Percentiles rank a stretch among this genome's conserved stretches.
These are phyloP conservation scores for Drosophila neonasuta DNA, from an alignment of 2,888 invertebrate species.

Conservation along the genomic window DNA sequence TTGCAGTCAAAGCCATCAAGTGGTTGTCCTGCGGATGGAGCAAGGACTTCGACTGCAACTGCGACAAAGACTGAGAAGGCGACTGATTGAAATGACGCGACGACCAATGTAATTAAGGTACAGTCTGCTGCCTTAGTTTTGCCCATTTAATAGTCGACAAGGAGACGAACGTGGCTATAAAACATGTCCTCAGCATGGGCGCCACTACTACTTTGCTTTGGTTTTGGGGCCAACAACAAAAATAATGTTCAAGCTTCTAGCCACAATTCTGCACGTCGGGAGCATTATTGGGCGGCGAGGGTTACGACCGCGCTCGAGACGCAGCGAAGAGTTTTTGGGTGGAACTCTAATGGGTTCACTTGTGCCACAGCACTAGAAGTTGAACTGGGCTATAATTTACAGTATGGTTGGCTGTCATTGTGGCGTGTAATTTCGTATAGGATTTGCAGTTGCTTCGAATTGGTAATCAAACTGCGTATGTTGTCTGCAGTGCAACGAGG, in stretches of 20 bases:
- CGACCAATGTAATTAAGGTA: slow-evolving; percentile 51
- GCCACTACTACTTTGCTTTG: slow-evolving; percentile 11
- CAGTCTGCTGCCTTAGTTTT: slow-evolving; percentile 19
- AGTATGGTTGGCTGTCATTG: slow-evolving; percentile 28
- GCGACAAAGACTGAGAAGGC: slow-evolving; percentile 24
- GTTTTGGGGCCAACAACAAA: slow-evolving; percentile 18
- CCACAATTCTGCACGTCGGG: slow-evolving; percentile 59
- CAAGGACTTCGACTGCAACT: neutral
- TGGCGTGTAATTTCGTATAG: slow-evolving; percentile 37
- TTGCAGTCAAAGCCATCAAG: slow-evolving; percentile 26
- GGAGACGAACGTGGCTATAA: slow-evolving; percentile 44
- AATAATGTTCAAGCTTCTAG: slow-evolving; percentile 57
- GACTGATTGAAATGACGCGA: slow-evolving; percentile 48
- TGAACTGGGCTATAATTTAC: slow-evolving; percentile 56
- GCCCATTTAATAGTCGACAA: slow-evolving; percentile 28
- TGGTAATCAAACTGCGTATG: slow-evolving; percentile 45
- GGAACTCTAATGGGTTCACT: slow-evolving; percentile 39
- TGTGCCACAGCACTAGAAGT: slow-evolving; percentile 20
- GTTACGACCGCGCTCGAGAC: slow-evolving; percentile 47
- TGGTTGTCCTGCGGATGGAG: slow-evolving; percentile 3
- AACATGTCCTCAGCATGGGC: slow-evolving; percentile 48
- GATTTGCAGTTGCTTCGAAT: slow-evolving; percentile 32
- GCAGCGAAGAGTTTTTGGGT: slow-evolving; percentile 5
- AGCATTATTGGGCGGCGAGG: slow-evolving; percentile 16
- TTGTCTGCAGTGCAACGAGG: slow-evolving; percentile 34